Evolutionary conservation across 2,113 vertebrate species (phyloP), one percentile per base, ranked within the genome.

Genomic region (Rhodinocichla rosea): DNA sequence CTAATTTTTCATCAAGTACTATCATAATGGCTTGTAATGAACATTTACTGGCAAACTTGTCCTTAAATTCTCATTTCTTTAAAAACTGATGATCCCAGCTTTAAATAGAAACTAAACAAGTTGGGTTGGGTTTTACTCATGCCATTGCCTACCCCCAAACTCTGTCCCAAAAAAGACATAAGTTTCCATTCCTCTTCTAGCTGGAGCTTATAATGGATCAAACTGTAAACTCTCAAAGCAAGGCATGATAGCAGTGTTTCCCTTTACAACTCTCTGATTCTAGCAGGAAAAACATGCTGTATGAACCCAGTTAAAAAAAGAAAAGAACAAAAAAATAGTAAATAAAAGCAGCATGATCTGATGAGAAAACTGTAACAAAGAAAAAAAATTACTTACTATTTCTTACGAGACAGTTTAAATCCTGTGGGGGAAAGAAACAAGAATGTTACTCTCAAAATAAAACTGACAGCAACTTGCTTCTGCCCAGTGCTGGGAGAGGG

Each of bases 301-400:
- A 15, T 40, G 50, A 90, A 59, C 12, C 32, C 47, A 65, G 49
- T 53, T 67, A 20, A 33, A 63, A 49, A 47, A 55, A 37, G 7
- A n/a, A 20, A 92, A 53, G 12, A 55, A 32, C 7, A 55, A 32
- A 56, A 2, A 13, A 89, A n/a, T 1, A 33, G 9, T 9, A 13
- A 40, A 35, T 28, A 39, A n/a, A 20, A 88, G 9, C 42, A 89
- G 9, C 39, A 64, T 8, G 30, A 28, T 37, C 30, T 26, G 12
- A 91, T 60, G 50, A 75, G 26, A 92, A 92, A 50, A 49, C 1
- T 0, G 8, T 14, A 59, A 53, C 26, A 50, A 83, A 82, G 32
- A 52, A 67, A 83, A 83, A 91, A 90, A 79, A 37, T 7, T 37
- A 98, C 98, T 98, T 98, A 98, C 98, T 98, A 1, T 97, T 97